Percentiles rank a stretch among this genome's conserved stretches.
Conservation (phyloP, 2,113 vertebrate species). For the Vombatus ursinus region DNA sequence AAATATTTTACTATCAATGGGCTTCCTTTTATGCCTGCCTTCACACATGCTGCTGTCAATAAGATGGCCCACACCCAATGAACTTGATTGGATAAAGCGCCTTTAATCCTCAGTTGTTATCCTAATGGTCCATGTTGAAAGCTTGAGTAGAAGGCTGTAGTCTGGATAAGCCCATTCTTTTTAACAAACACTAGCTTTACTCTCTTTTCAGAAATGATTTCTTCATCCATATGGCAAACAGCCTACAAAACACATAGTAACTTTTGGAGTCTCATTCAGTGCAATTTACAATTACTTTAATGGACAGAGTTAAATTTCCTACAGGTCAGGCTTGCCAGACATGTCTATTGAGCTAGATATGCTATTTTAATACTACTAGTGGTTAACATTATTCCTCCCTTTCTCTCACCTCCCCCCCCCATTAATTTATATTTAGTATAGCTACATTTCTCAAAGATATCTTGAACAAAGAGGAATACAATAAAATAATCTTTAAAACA, state of each 20-base stretch:
- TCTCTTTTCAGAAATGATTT: neutral
- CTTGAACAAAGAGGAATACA: neutral
- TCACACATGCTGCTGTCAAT: neutral
- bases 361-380: neutral
- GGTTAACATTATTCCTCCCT: neutral
- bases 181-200: neutral
- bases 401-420: neutral
- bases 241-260: neutral
- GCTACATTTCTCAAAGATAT: neutral
- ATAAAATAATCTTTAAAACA: neutral
- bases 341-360: neutral
- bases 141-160: neutral
- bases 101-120: neutral
- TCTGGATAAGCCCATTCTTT: neutral
- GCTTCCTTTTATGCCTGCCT: neutral
- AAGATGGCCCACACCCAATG: neutral
- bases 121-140: neutral
- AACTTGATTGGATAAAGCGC: neutral
- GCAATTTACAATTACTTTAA: neutral
- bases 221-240: neutral
- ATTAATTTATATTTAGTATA: neutral
- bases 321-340: neutral
- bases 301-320: neutral
- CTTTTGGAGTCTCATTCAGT: neutral
- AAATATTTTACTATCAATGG: neutral